phyloP scores from a whole-genome alignment of 2,113 vertebrate species.

The Butastur rufipennis region DNA sequence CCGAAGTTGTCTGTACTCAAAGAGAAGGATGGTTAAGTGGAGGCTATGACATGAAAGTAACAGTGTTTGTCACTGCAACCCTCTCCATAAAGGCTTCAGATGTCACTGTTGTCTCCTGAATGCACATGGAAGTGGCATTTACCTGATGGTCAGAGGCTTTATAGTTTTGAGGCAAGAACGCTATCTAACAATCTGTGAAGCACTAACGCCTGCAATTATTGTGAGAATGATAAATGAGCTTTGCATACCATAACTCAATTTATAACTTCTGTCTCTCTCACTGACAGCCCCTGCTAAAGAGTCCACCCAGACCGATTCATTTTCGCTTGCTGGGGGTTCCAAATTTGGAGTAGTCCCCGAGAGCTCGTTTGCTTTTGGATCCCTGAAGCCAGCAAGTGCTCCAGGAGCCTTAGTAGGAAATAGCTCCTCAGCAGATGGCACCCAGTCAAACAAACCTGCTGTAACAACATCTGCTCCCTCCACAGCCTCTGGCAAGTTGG shows the following conservation, averaged over 20 bases:
- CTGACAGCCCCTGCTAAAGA: constrained; percentile 73
- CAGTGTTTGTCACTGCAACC: neutral
- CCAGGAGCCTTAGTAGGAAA: neutral
- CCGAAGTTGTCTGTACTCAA: neutral
- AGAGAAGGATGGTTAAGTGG: neutral
- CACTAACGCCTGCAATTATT: neutral
- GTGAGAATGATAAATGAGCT: neutral
- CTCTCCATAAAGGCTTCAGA: neutral
- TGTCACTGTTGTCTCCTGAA: neutral
- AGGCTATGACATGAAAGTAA: neutral
- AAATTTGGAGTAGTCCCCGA: constrained; percentile 75
- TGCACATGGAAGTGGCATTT: neutral
- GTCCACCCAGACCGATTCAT: constrained; percentile 48
- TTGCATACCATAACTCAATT: neutral
- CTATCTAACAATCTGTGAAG: neutral
- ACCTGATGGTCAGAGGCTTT: neutral
- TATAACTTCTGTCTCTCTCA: constrained; percentile 5
- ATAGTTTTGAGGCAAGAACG: neutral
- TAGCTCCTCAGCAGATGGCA: constrained; percentile 40
- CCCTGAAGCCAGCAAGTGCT: constrained; percentile 48
- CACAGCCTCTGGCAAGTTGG: constrained; percentile 60
- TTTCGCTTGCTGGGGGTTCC: constrained; percentile 67
- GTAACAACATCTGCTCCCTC: constrained; percentile 10
- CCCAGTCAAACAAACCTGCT: constrained; percentile 9
- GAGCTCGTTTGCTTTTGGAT: constrained; percentile 64